Evolutionary conservation across 1,140 invertebrate species (phyloP), one percentile per base, ranked within the genome.

Genomic region (Heliconius melpomene): DNA sequence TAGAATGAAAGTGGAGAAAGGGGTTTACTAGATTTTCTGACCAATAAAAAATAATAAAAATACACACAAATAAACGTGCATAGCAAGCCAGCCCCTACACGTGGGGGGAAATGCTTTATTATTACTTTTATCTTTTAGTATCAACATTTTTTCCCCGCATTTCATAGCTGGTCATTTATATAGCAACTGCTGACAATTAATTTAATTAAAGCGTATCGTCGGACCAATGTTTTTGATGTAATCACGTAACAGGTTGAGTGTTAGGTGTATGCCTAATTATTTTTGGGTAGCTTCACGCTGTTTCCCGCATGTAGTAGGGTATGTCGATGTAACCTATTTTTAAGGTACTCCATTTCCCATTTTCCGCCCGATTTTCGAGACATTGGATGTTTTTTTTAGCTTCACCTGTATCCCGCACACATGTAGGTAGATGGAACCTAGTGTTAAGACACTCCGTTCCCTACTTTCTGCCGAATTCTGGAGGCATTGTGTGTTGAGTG

Each of bases 141-240:
- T 93, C 91, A 78, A 52, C 60, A 82, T 88, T 90, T 91, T 90
- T 91, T 88, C 84, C 84, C 79, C 85, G 80, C 74, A 84, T 87
- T 88, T 87, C 86, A 88, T 89, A 87, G 87, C 87, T 93, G 89
- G 90, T 93, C 92, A 91, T 94, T 94, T 89, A 90, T 94, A 94
- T 93, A 85, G 90, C 90, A 86, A 89, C 87, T 86, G 86, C 84
- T 88, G 86, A 92, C 90, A 89, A 94, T 94, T 94, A 94, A 94
- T 94, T 93, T 90, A 94, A 94, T 94, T 94, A 94, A 89, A 87
- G 85, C 88, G 87, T 91, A 86, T 89, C 90, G 85, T 79, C 84
- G 86, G 86, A 87, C 84, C 83, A 83, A 75, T 85, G 86, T 83
- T 88, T 92, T 87, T 89, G 89, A 89, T 90, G 84, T 87, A 87